Evolutionary conservation across 23 tunicate species (phyloP).

Genomic region (Phallusia fumigata): DNA sequence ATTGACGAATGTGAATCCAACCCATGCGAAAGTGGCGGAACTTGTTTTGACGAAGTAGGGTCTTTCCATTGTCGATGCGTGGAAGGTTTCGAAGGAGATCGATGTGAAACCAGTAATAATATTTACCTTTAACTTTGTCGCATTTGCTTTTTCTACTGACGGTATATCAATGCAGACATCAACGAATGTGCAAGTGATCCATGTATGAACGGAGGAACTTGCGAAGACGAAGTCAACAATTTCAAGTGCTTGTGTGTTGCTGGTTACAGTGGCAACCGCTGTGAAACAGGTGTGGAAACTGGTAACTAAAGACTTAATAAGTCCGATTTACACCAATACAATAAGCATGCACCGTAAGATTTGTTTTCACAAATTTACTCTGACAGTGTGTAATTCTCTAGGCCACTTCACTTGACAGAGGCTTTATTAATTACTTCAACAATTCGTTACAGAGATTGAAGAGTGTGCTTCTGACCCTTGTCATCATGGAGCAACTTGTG

Average conservation of each 20-base stretch:
- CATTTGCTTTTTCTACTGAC: no score
- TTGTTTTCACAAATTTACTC: no score
- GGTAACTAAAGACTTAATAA: neutral
- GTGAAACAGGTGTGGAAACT: constrained; percentile 1
- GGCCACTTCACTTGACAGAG: no score
- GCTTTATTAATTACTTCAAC: neutral
- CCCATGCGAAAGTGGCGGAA: constrained; percentile 60
- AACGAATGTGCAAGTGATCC: constrained; percentile 52
- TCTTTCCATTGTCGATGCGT: constrained; percentile 41
- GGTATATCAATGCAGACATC: neutral
- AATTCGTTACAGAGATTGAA: neutral
- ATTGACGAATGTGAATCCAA: constrained; percentile 49
- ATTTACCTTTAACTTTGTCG: no score
- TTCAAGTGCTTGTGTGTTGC: constrained; percentile 36
- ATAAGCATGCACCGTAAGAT: no score
- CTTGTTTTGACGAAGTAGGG: constrained; percentile 27
- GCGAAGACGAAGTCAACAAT: constrained; percentile 22
- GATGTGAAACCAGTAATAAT: constrained; percentile 52
- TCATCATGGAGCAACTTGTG: constrained; percentile 5
- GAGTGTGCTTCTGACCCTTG: constrained; percentile 23
- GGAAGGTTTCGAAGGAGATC: constrained; percentile 41
- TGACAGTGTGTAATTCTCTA: no score
- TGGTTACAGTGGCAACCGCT: constrained; percentile 20
- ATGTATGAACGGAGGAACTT: constrained; percentile 59
- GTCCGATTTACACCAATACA: no score